phyloP scores from a whole-genome alignment of 1,140 invertebrate genomes.

The Leguminivora glycinivorella region DNA sequence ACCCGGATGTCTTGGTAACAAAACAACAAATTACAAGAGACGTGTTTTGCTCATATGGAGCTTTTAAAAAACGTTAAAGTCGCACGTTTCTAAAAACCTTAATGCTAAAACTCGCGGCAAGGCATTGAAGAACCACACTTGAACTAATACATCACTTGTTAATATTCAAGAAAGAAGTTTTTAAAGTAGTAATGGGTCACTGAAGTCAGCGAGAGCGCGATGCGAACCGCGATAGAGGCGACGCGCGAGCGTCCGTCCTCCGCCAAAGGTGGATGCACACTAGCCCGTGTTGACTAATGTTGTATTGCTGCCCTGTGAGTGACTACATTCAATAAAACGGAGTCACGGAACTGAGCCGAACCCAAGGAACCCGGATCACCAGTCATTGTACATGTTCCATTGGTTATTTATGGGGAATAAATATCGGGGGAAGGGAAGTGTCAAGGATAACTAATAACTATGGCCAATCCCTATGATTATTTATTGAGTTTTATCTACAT shows the following conservation, averaged over 20 bases:
- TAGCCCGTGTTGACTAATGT: conserved; percentile 45
- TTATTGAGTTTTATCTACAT: too few relatives aligned
- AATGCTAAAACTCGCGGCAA: conserved; percentile 58
- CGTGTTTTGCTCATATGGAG: conserved; percentile 65
- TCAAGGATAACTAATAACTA: too few relatives aligned
- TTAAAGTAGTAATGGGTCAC: conserved; percentile 7
- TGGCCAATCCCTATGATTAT: too few relatives aligned
- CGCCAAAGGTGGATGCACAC: conserved; percentile 56
- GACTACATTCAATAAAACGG: conserved; percentile 55
- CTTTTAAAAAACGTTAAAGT: conserved; percentile 45
- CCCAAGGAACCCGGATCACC: conserved; percentile 56
- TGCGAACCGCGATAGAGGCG: conserved; percentile 30
- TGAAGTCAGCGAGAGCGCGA: not conserved
- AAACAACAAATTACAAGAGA: conserved; percentile 72
- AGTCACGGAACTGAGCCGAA: conserved; percentile 54
- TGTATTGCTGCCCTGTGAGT: conserved; percentile 43
- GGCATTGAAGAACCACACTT: conserved; percentile 45
- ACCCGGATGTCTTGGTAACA: conserved; percentile 70
- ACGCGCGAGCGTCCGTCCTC: conserved; percentile 52
- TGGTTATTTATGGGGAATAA: conserved; percentile 47
- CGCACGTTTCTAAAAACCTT: conserved; percentile 42
- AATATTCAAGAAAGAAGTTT: conserved; percentile 12
- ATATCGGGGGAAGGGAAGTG: conserved; percentile 39
- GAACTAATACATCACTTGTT: conserved; percentile 16
- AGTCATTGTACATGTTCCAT: conserved; percentile 51